Evolutionary conservation across 2,888 invertebrate genomes (phyloP).

Genomic region (Drosophila neoperkinsi): DNA sequence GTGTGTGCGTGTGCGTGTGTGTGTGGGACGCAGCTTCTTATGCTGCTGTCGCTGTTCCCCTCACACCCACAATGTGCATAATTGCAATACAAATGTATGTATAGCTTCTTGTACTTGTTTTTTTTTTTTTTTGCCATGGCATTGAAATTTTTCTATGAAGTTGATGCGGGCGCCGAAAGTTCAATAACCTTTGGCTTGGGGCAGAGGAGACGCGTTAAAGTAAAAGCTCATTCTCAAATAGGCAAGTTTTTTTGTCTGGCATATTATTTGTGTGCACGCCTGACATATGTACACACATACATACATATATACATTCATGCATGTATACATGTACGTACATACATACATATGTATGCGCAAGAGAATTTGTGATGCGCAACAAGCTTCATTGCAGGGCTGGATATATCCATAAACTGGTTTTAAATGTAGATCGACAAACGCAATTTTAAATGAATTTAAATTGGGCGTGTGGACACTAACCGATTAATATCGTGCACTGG

Average conservation of each 20-base stretch:
- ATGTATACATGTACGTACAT: background rate
- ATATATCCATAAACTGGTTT: constrained; percentile 49
- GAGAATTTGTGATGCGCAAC: constrained; percentile 55
- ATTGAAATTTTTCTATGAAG: constrained; percentile 82
- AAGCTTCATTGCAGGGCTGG: constrained; percentile 50
- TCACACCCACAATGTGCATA: constrained; percentile 61
- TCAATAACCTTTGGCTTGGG: constrained; percentile 82
- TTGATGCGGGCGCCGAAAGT: constrained; percentile 72
- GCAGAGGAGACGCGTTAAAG: constrained; percentile 31
- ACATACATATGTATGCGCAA: constrained; percentile 15
- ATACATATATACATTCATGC: background rate
- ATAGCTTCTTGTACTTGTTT: constrained; percentile 26
- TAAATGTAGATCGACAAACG: constrained; percentile 34
- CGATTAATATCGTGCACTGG: constrained; percentile 76
- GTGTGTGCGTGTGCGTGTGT: constrained; percentile 24
- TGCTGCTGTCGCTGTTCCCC: constrained; percentile 50
- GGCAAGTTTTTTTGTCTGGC: constrained; percentile 12
- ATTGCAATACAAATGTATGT: constrained; percentile 57
- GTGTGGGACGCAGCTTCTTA: constrained; percentile 57
- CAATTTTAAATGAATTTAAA: constrained; percentile 12
- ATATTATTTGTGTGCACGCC: constrained; percentile 22
- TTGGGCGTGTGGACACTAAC: constrained; percentile 55
- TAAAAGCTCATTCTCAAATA: constrained; percentile 53
- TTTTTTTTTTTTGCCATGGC: constrained; percentile 69
- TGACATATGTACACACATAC: constrained; percentile 1